Evolutionary conservation across 2,797 vertebrate species (phyloP).

Genomic region (Oryzias sinensis): DNA sequence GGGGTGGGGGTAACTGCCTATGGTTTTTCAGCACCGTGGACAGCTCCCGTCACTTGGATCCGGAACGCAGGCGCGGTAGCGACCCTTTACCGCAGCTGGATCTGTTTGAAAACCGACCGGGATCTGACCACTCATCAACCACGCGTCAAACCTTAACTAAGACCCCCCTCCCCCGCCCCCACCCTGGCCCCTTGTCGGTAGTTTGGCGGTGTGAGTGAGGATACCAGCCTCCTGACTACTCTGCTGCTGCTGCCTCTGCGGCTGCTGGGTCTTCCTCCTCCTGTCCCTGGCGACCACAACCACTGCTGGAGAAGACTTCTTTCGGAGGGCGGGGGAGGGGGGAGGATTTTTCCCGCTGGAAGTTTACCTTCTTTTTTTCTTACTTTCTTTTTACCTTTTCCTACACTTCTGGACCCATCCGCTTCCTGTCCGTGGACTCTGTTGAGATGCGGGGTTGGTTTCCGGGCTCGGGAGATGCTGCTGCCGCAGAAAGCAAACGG

Average conservation of each 20-base stretch:
- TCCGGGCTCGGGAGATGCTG: slow-evolving; percentile 36
- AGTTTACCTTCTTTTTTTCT: slow-evolving; percentile 9
- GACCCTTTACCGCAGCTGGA: slow-evolving; percentile 27
- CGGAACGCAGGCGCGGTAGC: slow-evolving; percentile 52
- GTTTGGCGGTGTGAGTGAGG: slow-evolving; percentile 40
- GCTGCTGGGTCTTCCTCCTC: slow-evolving; percentile 20
- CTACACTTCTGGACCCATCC: neutral
- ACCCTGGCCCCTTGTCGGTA: slow-evolving; percentile 3
- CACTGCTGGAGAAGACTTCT: slow-evolving; percentile 37
- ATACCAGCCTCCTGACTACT: slow-evolving; percentile 47
- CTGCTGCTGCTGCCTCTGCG: slow-evolving; percentile 59
- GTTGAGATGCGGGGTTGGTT: slow-evolving; percentile 20
- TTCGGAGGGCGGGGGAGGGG: neutral
- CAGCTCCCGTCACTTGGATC: slow-evolving; percentile 60
- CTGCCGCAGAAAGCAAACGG: slow-evolving; percentile 40
- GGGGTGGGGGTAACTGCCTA: slow-evolving; percentile 28
- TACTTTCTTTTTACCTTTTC: neutral
- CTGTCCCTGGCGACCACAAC: slow-evolving; percentile 39
- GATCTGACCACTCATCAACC: slow-evolving; percentile 10
- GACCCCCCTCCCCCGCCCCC: neutral
- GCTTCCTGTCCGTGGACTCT: slow-evolving; percentile 6
- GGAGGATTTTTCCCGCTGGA: slow-evolving; percentile 31
- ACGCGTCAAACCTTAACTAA: slow-evolving; percentile 2
- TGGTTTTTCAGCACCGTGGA: slow-evolving; percentile 70
- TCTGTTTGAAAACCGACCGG: neutral